These are phyloP conservation scores for Eubasilissa regina DNA, from an alignment of 1,140 invertebrate genomes.

Conservation along the genomic window DNA sequence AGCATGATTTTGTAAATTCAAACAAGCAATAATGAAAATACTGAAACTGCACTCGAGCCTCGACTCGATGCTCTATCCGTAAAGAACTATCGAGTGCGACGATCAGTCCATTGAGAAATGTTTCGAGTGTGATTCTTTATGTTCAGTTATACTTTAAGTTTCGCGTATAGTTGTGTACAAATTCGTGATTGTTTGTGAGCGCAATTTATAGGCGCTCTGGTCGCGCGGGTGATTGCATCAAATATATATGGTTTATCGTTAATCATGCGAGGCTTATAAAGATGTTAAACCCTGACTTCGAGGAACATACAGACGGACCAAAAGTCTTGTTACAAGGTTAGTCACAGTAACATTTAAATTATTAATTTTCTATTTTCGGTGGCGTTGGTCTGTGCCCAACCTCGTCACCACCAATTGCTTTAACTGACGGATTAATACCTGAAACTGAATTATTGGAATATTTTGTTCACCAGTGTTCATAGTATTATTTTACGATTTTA, in stretches of 20 bases:
- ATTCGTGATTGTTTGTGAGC: slow-evolving; percentile 40
- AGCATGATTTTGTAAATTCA: slow-evolving; percentile 18
- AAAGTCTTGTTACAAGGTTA: neutral
- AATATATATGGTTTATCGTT: slow-evolving; percentile 40
- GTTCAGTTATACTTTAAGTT: slow-evolving; percentile 3
- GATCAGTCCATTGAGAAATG: neutral
- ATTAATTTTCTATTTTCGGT: too few relatives aligned
- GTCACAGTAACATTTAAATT: too few relatives aligned
- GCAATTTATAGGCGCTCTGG: slow-evolving; percentile 38
- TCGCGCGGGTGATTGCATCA: slow-evolving; percentile 43
- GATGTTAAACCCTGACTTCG: slow-evolving; percentile 24
- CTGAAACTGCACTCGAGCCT: neutral
- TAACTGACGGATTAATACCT: too few relatives aligned
- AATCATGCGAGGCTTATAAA: slow-evolving; percentile 40
- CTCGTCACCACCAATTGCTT: too few relatives aligned
- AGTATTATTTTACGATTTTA: too few relatives aligned
- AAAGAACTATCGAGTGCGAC: neutral
- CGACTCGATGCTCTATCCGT: neutral
- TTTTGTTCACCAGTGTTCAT: too few relatives aligned
- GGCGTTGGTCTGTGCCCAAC: too few relatives aligned
- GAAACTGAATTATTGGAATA: too few relatives aligned
- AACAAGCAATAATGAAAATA: neutral
- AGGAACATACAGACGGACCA: slow-evolving; percentile 6
- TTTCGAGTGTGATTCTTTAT: neutral
- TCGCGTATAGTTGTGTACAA: slow-evolving; percentile 26